A percentile compares a stretch with the other conserved stretches of the same genome.
These are phyloP conservation scores for Antheraea mylitta DNA, from an alignment of 1,140 invertebrate genomes.

Conservation along the genomic window DNA sequence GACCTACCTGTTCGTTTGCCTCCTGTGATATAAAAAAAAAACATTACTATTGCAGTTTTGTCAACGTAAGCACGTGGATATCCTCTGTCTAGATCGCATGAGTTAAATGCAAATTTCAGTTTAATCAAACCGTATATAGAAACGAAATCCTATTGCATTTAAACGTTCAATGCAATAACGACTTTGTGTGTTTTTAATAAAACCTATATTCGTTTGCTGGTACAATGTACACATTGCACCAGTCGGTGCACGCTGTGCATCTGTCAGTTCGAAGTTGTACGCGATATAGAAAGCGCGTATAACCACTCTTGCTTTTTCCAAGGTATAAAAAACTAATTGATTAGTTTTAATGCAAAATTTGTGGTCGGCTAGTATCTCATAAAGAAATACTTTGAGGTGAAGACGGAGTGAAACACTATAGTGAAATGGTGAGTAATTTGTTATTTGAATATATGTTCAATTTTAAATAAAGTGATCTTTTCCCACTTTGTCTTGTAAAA, in stretches of 20 bases:
- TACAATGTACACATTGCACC: constrained; percentile 23
- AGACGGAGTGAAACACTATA: too few relatives aligned
- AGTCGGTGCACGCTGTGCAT: constrained; percentile 39
- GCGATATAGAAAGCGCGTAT: constrained; percentile 28
- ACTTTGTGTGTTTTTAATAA: background rate
- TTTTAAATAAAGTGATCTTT: too few relatives aligned
- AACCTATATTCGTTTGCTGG: background rate
- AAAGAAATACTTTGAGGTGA: background rate
- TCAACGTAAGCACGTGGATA: background rate
- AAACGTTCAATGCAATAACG: background rate
- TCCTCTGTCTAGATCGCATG: background rate
- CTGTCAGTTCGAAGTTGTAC: constrained; percentile 51
- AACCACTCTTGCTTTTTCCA: background rate
- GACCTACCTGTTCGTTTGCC: too few relatives aligned
- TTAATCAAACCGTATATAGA: background rate
- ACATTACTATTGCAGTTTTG: background rate
- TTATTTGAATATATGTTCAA: background rate
- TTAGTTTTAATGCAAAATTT: background rate
- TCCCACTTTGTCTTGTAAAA: too few relatives aligned
- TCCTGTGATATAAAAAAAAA: too few relatives aligned
- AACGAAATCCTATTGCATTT: background rate
- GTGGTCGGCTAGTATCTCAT: background rate
- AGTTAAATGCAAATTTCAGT: background rate
- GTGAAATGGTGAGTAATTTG: background rate
- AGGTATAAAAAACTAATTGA: background rate